phyloP scores from a whole-genome alignment of 1,140 invertebrate genomes.

The Caenorhabditis latens region DNA sequence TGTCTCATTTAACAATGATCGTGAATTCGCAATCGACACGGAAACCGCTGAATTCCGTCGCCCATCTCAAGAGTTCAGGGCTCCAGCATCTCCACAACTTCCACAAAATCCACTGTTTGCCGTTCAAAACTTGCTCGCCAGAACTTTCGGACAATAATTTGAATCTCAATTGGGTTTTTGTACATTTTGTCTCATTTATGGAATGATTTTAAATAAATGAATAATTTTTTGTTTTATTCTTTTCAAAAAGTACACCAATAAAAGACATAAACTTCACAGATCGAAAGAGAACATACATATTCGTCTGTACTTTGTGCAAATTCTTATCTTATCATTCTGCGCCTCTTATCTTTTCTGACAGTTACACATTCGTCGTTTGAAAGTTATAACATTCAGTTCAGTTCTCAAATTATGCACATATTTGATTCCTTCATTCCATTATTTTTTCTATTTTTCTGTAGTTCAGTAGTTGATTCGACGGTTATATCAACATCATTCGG shows the following conservation, averaged over 20 bases:
- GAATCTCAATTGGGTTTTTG: background rate
- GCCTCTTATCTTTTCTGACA: background rate
- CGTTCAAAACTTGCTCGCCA: conserved; percentile 46
- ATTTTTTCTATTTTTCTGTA: background rate
- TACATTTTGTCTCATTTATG: conserved; percentile 33
- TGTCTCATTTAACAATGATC: conserved; percentile 44
- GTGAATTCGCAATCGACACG: conserved; percentile 21
- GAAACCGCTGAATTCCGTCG: conserved; percentile 28
- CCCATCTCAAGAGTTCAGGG: conserved; percentile 51
- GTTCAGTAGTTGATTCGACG: background rate
- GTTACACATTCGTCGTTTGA: background rate
- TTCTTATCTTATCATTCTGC: conserved; percentile 17
- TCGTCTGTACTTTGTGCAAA: background rate
- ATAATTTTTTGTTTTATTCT: background rate
- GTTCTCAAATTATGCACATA: background rate
- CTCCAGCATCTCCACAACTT: conserved; percentile 37
- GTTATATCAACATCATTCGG: conserved; percentile 15
- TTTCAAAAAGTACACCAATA: background rate
- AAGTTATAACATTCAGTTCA: background rate
- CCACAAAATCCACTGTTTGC: conserved; percentile 28
- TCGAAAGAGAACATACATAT: background rate
- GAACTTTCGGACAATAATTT: conserved; percentile 33
- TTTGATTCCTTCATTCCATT: background rate
- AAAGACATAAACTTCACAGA: background rate
- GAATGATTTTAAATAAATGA: conserved; percentile 3